Base-by-base conservation (phyloP, 2,888 invertebrate species). In the Luffia ferchaultella region DNA sequence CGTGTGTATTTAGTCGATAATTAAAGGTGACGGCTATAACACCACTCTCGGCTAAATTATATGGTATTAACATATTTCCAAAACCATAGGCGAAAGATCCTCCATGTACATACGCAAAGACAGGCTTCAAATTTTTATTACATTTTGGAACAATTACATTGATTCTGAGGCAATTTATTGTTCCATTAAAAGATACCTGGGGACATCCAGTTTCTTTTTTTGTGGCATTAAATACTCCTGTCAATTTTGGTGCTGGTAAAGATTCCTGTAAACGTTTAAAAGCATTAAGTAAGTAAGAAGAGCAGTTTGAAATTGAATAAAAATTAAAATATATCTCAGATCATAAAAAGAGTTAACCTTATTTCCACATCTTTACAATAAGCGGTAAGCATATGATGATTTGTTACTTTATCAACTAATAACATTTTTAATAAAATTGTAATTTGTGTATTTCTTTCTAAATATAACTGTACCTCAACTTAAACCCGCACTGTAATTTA, bases 1-100 rank as follows among this genome's bases (percentile, higher is more conserved):
- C 86, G 56, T 85, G 85, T 18, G 83, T 73, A 58, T 85, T 85
- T 17, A 85, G 64, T 45, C 86, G 62, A 59, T 85, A 86, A 54
- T 76, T 78, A 44, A 79, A 67, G 3, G 80, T 75, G 5, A 85
- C 79, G 2, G 85, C 73, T n/a, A 85, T 71, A 15, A 85, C 57
- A 16, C 76, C 82, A 60, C 76, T 75, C 20, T 73, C 65, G 2
- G 85, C 79, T 16, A 86, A 62, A 61, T 85, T 84, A 51, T 79
- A 17, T 20, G 42, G 49, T 16, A 42, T 43, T 20, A 43, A 16
- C 42, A 42, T 42, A 18, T 49, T 49, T 7, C 49, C 49, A 49
- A 20, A 42, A 16, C 49, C 49, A 9, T 43, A 20, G 16, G 42
- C 67, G 58, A 76, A 83, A 15, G 74, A 78, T 1, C 84, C 84